These are phyloP conservation scores for Streblospio benedicti DNA, from an alignment of 1,140 invertebrate genomes.

Conservation along the genomic window DNA sequence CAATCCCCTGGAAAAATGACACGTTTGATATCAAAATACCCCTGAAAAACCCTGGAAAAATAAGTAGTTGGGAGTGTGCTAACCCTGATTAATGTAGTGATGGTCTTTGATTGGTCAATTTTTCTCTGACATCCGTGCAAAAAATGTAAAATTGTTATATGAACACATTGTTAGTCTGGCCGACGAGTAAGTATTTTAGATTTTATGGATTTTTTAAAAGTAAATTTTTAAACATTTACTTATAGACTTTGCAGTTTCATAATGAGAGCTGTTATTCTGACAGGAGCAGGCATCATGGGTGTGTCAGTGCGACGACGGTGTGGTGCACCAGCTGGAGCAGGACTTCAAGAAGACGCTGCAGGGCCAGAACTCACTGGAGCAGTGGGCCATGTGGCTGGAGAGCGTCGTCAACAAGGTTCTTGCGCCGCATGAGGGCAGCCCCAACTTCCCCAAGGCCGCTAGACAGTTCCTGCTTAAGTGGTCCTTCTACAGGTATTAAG, in stretches of 20 bases:
- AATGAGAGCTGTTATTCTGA: constrained; percentile 16
- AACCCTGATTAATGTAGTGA: no score
- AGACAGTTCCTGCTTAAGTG: constrained; percentile 90
- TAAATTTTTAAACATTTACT: neutral
- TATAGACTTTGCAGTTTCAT: neutral
- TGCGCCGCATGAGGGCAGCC: constrained; percentile 68
- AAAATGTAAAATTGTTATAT: no score
- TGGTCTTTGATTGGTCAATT: no score
- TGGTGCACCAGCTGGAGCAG: constrained; percentile 77
- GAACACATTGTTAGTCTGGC: no score
- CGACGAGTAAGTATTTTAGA: no score
- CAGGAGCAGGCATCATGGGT: constrained; percentile 86
- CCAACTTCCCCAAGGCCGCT: constrained; percentile 74
- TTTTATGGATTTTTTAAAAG: no score
- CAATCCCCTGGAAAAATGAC: no score
- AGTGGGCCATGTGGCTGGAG: constrained; percentile 96
- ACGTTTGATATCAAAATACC: no score
- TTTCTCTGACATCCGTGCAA: no score
- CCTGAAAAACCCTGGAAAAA: no score
- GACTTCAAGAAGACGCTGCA: constrained; percentile 90
- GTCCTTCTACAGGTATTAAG: constrained; percentile 97
- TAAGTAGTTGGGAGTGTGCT: no score
- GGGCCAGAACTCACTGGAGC: constrained; percentile 85
- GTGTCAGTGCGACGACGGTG: constrained; percentile 80
- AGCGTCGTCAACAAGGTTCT: constrained; percentile 76